A percentile compares a stretch with the other conserved stretches of the same genome.
Evolutionary conservation across 2,888 invertebrate genomes (phyloP).

Genomic region (Meandrusa payeni): DNA sequence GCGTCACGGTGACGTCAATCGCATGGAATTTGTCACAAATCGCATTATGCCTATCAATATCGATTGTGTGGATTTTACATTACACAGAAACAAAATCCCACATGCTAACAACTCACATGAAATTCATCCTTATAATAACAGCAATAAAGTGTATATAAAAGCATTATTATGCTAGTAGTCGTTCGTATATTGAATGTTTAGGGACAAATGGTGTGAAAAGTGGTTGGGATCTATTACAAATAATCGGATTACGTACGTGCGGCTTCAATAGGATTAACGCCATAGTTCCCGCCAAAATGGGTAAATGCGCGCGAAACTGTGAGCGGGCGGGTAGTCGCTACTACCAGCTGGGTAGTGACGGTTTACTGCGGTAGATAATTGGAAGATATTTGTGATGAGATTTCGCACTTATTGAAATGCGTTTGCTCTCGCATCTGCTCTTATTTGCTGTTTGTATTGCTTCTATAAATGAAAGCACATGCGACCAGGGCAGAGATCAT

Average conservation of each 20-base stretch:
- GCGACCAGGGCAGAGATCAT: too few species aligned
- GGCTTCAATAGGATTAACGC: conserved; percentile 52
- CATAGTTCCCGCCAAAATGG: conserved; percentile 26
- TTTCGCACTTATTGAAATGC: too few species aligned
- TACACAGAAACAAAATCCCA: conserved; percentile 26
- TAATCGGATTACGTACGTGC: conserved; percentile 70
- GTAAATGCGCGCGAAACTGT: conserved; percentile 31
- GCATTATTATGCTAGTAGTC: conserved; percentile 2
- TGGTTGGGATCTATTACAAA: conserved; percentile 64
- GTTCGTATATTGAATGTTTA: conserved; percentile 41
- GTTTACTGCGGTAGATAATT: too few species aligned
- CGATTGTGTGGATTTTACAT: conserved; percentile 40
- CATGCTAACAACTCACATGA: neutral
- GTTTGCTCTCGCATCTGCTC: too few species aligned
- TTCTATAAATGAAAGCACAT: too few species aligned
- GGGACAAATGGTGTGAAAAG: conserved; percentile 53
- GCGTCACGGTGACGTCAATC: conserved; percentile 34
- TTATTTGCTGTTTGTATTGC: too few species aligned
- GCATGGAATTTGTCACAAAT: conserved; percentile 38
- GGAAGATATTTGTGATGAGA: too few species aligned
- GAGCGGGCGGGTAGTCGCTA: neutral
- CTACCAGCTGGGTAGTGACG: conserved; percentile 6
- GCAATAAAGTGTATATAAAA: neutral
- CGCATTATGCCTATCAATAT: conserved; percentile 43
- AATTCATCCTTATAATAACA: neutral